Base-by-base conservation (phyloP, 2,888 invertebrate species). In the Agrotis clavis region DNA sequence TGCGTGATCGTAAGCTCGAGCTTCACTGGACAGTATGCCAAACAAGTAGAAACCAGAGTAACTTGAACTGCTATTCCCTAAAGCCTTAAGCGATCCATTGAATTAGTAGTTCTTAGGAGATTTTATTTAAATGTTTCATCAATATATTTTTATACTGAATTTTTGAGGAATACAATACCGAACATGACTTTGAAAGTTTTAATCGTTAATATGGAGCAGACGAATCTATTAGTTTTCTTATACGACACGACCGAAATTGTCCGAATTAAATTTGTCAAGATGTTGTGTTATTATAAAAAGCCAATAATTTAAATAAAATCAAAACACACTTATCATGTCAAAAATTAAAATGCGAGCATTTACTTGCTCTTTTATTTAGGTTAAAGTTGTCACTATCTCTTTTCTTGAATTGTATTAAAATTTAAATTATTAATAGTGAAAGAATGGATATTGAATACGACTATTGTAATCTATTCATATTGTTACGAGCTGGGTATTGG, bases 101-200 rank as follows among this genome's bases (percentile, higher is more conserved):
- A 67, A 35, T 56, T 11, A 59, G 18, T 54, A 59, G 65, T 73
- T 76, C 60, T 61, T 59, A 63, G 61, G 54, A 53, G 18, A 74
- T 74, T 77, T 60, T 61, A 60, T 65, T 67, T 61, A 69, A 78
- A 73, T 56, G 51, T 70, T 83, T 79, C 11, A 71, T 53, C 51
- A 66, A 61, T 21, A 57, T 68, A 57, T 74, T 62, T 62, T 60
- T 41, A 45, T 13, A 13, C 51, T 16, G 6, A 45, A 25, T 1
- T 6, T 57, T 41, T 30, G 14, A 35, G 5, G 14, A 2, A 41
- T 41, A 71, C 56, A 30, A 19, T 48, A 50, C 16, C n/a, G 30
- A 66, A 74, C 57, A 53, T 19, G 59, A 67, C 35, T 66, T 53
- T 51, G 18, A 9, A 66, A 51, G 30, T 65, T 56, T 25, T 48